Conservation (phyloP, 2,797 vertebrate genomes). For the Melanotaenia maccullochi region DNA sequence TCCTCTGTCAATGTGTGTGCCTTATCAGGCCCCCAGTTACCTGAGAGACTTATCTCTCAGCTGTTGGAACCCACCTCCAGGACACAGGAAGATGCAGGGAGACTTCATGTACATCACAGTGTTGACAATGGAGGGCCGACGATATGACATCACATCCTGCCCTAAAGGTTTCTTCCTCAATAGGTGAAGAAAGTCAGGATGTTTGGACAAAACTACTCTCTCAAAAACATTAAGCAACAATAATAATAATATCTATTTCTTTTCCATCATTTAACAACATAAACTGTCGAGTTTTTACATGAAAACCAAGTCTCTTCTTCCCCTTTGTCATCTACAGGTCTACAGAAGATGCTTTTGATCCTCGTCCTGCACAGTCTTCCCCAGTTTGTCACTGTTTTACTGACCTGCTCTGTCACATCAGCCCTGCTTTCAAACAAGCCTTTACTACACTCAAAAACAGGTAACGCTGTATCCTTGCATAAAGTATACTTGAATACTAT, state of each 20-base stretch:
- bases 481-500: not conserved
- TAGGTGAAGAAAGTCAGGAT: constrained; percentile 63
- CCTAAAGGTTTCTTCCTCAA: constrained; percentile 86
- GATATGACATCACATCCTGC: constrained; percentile 83
- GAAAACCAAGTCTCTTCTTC: not conserved
- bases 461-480: constrained; percentile 52
- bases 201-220: no score
- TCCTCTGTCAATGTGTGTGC: constrained; percentile 16
- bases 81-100: constrained; percentile 85
- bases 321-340: constrained; percentile 69
- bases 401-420: constrained; percentile 84
- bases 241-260: not conserved
- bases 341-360: constrained; percentile 81
- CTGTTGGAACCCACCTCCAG: constrained; percentile 87
- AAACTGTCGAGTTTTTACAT: not conserved
- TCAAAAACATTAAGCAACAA: not conserved
- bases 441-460: constrained; percentile 76
- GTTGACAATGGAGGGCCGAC: constrained; percentile 80
- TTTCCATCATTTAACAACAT: not conserved
- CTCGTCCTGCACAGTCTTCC: constrained; percentile 79
- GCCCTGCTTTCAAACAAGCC: constrained; percentile 81
- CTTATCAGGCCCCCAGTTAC: constrained; percentile 73
- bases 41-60: constrained; percentile 85
- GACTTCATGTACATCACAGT: constrained; percentile 85
- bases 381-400: constrained; percentile 82